Conservation (phyloP, 2,797 vertebrate genomes). For the Macroramphosus scolopax region DNA sequence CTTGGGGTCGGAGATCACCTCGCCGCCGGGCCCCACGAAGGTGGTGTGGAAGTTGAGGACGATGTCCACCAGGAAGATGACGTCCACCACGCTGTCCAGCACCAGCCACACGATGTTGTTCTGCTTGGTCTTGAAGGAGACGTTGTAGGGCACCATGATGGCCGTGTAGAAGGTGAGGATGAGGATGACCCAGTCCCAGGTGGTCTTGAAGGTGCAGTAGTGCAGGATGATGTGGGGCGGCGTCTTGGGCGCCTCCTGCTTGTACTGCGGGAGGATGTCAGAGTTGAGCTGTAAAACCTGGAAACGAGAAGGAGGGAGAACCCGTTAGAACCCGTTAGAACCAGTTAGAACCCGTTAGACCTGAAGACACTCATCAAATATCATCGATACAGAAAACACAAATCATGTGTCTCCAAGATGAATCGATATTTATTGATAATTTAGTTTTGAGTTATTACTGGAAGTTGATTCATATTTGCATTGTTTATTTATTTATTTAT, state of each 20-base stretch:
- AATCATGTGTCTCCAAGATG: too few relatives aligned
- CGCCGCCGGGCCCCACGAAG: constrained; percentile 93
- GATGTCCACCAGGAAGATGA: constrained; percentile 97
- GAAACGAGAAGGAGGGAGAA: neutral
- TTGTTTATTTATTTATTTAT: too few relatives aligned
- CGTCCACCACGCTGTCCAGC: constrained; percentile 94
- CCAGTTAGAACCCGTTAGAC: too few relatives aligned
- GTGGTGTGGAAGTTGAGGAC: constrained; percentile 98
- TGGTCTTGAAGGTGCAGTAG: constrained; percentile 98
- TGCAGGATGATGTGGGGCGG: constrained; percentile 97
- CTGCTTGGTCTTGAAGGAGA: constrained; percentile 97
- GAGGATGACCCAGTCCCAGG: constrained; percentile 98
- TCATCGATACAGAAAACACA: too few relatives aligned
- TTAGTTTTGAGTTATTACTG: too few relatives aligned
- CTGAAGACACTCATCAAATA: too few relatives aligned
- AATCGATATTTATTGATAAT: too few relatives aligned
- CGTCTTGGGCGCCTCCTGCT: constrained; percentile 96
- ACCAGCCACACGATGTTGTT: constrained; percentile 97
- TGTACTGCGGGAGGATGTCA: constrained; percentile 97
- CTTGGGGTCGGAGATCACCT: constrained; percentile 96
- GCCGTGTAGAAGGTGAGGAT: constrained; percentile 98
- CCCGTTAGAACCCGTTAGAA: too few relatives aligned
- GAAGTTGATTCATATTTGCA: too few relatives aligned
- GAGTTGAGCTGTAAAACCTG: constrained; percentile 94
- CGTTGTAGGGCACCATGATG: constrained; percentile 97